phyloP scores from a whole-genome alignment of 35 echinoderm and acorn worm genomes.

The Nesometra sesokonis region DNA sequence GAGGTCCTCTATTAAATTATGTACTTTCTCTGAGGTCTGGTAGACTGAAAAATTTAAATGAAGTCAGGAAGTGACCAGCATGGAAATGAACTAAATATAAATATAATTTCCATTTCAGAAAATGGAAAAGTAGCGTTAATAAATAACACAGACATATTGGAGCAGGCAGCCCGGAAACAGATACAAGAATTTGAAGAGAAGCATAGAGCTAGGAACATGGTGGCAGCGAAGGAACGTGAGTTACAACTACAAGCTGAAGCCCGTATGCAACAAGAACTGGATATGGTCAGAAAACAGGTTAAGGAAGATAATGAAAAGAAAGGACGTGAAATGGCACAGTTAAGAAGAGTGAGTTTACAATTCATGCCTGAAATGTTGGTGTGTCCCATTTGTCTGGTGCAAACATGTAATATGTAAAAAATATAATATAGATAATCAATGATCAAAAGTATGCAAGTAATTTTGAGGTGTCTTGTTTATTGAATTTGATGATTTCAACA shows the following conservation, averaged over 20 bases:
- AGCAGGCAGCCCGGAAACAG: conserved; percentile 28
- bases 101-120: conserved; percentile 6
- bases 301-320: background rate
- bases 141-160: background rate
- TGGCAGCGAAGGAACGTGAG: conserved; percentile 4
- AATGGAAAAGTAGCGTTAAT: background rate
- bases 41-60: too few relatives aligned
- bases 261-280: background rate
- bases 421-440: too few relatives aligned
- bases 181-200: conserved; percentile 38
- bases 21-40: too few relatives aligned
- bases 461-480: too few relatives aligned
- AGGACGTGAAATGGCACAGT: conserved; percentile 5
- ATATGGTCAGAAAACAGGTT: background rate
- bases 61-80: too few relatives aligned
- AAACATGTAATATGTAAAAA: too few relatives aligned
- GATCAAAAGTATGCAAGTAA: too few relatives aligned
- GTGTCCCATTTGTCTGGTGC: too few relatives aligned
- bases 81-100: too few relatives aligned
- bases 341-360: conserved; percentile 4
- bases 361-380: too few relatives aligned
- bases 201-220: conserved; percentile 16
- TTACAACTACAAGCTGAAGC: background rate
- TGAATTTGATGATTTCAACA: too few relatives aligned
- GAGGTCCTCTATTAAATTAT: too few relatives aligned